These are phyloP conservation scores for Scolanthus callimorphus DNA, from an alignment of 92 coral and sea anemone genomes.

Conservation along the genomic window DNA sequence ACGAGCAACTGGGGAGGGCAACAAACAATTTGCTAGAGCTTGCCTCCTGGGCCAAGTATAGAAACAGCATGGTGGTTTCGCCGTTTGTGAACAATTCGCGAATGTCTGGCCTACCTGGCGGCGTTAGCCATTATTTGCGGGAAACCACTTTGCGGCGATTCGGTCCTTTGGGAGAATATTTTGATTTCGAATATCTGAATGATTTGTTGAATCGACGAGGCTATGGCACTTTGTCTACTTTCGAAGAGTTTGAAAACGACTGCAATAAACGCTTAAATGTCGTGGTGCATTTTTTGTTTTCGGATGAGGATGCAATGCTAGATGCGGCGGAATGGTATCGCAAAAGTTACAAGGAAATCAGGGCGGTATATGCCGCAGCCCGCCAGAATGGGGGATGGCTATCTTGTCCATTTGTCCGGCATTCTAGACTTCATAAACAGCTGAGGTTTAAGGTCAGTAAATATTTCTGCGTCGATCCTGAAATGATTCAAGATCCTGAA, in stretches of 20 bases:
- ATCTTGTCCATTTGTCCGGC: constrained; percentile 75
- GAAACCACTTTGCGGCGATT: constrained; percentile 37
- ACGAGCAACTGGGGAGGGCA: constrained; percentile 95
- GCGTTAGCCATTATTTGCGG: constrained; percentile 78
- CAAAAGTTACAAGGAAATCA: constrained; percentile 49
- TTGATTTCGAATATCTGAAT: constrained; percentile 58
- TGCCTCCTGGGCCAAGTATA: constrained; percentile 83
- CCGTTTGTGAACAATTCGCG: constrained; percentile 97
- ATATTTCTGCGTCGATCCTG: constrained; percentile 94
- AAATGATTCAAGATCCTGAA: constrained; percentile 60
- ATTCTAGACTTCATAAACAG: constrained; percentile 80
- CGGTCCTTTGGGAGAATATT: constrained; percentile 73
- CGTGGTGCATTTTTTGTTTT: constrained; percentile 82
- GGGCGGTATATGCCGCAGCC: constrained; percentile 51
- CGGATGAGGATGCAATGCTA: constrained; percentile 36
- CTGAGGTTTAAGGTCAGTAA: constrained; percentile 88
- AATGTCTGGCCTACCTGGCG: constrained; percentile 87
- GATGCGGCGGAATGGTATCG: constrained; percentile 85
- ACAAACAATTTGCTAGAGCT: constrained; percentile 83
- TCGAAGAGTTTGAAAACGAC: constrained; percentile 72
- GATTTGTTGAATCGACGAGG: constrained; percentile 58
- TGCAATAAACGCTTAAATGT: constrained; percentile 76
- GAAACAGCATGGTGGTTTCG: constrained; percentile 71
- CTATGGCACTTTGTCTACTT: constrained; percentile 61
- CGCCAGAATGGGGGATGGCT: constrained; percentile 79